These are phyloP conservation scores for Lasioglossum morio DNA, from an alignment of 2,888 invertebrate genomes.

Conservation along the genomic window DNA sequence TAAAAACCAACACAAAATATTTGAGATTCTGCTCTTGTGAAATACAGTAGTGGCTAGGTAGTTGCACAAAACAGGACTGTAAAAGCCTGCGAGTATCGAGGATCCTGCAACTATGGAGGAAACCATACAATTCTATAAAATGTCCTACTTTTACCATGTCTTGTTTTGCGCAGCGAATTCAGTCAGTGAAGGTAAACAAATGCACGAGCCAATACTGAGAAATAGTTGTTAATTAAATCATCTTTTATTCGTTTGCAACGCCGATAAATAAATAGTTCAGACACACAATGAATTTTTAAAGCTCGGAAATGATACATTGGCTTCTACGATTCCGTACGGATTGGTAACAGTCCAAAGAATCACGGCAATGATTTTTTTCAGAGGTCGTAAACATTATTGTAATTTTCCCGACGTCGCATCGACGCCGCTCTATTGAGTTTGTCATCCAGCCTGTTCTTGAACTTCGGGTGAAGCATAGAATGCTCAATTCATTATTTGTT, in stretches of 20 bases:
- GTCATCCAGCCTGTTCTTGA: slow-evolving; percentile 10
- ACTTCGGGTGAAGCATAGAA: slow-evolving; percentile 12
- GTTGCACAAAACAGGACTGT: not conserved
- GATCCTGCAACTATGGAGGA: too few relatives aligned
- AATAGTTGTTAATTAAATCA: too few relatives aligned
- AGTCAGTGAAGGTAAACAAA: too few relatives aligned
- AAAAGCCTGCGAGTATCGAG: too few relatives aligned
- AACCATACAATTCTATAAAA: too few relatives aligned
- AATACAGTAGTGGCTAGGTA: not conserved
- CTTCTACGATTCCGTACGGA: not conserved
- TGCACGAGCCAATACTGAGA: too few relatives aligned
- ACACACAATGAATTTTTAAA: too few relatives aligned
- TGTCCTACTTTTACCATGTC: too few relatives aligned
- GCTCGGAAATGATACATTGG: not conserved
- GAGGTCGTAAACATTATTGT: not conserved
- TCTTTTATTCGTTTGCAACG: too few relatives aligned
- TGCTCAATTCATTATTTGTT: not conserved
- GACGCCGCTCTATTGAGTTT: not conserved
- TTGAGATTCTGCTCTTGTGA: not conserved
- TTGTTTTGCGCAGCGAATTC: too few relatives aligned
- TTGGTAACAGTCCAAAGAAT: not conserved
- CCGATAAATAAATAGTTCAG: too few relatives aligned
- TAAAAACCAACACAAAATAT: not conserved
- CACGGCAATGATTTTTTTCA: not conserved
- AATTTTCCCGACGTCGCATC: not conserved